phyloP scores from a whole-genome alignment of 2,797 vertebrate genomes.

The Cryptoblepharus egeriae region DNA sequence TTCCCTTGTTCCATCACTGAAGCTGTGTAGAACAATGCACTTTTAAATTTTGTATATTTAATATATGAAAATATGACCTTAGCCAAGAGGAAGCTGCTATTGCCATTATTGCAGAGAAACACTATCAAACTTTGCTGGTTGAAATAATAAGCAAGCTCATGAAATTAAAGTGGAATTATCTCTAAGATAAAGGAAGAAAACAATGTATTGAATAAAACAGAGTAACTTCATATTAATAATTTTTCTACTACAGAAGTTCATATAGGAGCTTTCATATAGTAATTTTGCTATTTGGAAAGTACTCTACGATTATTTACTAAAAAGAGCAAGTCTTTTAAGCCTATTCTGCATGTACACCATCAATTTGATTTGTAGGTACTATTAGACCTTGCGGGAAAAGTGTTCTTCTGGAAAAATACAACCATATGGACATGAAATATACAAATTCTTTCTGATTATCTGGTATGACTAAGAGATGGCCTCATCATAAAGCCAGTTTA shows the following conservation, averaged over 20 bases:
- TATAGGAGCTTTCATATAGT: constrained; percentile 10
- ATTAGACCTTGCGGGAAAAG: neutral
- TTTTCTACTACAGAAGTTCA: constrained; percentile 33
- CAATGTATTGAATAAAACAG: constrained; percentile 18
- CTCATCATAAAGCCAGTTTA: neutral
- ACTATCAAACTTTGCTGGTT: constrained; percentile 14
- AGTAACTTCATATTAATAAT: neutral
- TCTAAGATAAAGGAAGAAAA: neutral
- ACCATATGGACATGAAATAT: neutral
- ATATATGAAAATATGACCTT: neutral
- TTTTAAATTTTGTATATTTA: neutral
- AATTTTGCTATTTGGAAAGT: constrained; percentile 23
- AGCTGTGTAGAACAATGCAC: neutral
- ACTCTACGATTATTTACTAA: neutral
- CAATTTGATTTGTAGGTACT: neutral
- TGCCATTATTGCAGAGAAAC: neutral
- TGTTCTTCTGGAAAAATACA: constrained; percentile 1
- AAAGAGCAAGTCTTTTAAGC: neutral
- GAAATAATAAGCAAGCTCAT: neutral
- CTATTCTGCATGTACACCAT: constrained; percentile 1
- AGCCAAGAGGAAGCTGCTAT: neutral
- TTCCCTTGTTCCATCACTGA: neutral
- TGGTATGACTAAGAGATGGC: neutral
- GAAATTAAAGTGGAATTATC: neutral
- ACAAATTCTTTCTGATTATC: neutral